Conservation (phyloP, 2,113 vertebrate species). For the Forbesichthys papilliferus region DNA sequence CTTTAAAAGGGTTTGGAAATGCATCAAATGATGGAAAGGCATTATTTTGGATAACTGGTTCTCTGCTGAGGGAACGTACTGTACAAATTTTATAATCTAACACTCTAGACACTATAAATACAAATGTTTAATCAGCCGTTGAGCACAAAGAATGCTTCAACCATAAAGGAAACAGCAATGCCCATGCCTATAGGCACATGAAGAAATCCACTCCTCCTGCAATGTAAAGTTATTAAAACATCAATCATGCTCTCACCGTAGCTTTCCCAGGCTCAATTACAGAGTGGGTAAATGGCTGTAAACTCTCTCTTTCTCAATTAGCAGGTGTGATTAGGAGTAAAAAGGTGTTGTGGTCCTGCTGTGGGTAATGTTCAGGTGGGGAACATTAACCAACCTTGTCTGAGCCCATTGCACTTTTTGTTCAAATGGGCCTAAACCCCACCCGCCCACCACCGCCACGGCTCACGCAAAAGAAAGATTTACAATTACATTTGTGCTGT, state of each 20-base stretch:
- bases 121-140: not conserved
- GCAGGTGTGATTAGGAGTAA: conserved; percentile 60
- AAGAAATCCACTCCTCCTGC: not conserved
- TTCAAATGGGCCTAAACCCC: conserved; percentile 47
- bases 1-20: too few relatives aligned
- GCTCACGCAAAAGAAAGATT: conserved; percentile 43
- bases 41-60: too few relatives aligned
- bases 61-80: too few relatives aligned
- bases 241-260: conserved; percentile 5
- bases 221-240: not conserved
- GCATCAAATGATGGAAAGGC: too few relatives aligned
- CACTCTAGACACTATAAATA: too few relatives aligned
- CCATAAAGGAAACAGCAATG: not conserved
- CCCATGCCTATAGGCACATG: not conserved
- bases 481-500: conserved; percentile 66
- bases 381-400: conserved; percentile 64
- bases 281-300: conserved; percentile 25
- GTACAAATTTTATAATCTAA: too few relatives aligned
- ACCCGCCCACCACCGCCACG: conserved; percentile 25
- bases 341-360: conserved; percentile 54
- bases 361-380: conserved; percentile 52
- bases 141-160: not conserved
- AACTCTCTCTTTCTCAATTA: conserved; percentile 20
- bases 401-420: conserved; percentile 56
- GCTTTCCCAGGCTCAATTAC: conserved; percentile 18